Evolutionary conservation across 2,888 invertebrate genomes (phyloP), one percentile per base, ranked within the genome.

Genomic region (Dryobota labecula): DNA sequence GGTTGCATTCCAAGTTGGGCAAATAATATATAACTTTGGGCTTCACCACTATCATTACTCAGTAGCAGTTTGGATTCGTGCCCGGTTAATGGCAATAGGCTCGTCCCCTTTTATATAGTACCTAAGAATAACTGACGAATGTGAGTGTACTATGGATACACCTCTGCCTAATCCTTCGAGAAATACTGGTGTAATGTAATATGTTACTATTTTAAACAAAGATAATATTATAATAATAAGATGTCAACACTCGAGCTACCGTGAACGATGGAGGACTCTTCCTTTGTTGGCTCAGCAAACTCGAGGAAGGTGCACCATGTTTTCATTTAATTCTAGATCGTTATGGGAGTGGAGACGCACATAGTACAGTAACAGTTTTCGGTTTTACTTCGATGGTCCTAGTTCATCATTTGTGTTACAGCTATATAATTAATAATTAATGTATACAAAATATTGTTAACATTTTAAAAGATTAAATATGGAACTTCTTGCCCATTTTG

Each of bases 301-400:
- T 69, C 58, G 15, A 33, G 30, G 20, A 62, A 41, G 69, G 47
- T 65, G 74, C 69, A 58, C 43, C 30, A 15, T 78, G 64, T 78
- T 78, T 73, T 73, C 62, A 73, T 78, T 78, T 58, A 43, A 69
- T 69, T 60, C 36, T 38, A 45, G 27, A 27, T 24, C 33, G 24
- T 15, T 51, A n/a, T 20, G 20, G 27, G 30, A 45, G 24, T 36
- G 27, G n/a, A 36, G 20, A n/a, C 20, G 30, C 24, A 24, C 7
- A 18, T 24, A 5, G 2, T 15, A 5, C 13, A 9, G 15, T 15
- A 2, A 18, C 13, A 18, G 13, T n/a, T n/a, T n/a, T n/a, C n/a
- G n/a, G n/a, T n/a, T n/a, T n/a, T n/a, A n/a, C n/a, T n/a, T n/a
- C n/a, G n/a, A n/a, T n/a, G n/a, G n/a, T n/a, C n/a, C n/a, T n/a